Evolutionary conservation across 2,888 invertebrate genomes (phyloP), one percentile per base, ranked within the genome.

Genomic region (Elaeidobius kamerunicus): DNA sequence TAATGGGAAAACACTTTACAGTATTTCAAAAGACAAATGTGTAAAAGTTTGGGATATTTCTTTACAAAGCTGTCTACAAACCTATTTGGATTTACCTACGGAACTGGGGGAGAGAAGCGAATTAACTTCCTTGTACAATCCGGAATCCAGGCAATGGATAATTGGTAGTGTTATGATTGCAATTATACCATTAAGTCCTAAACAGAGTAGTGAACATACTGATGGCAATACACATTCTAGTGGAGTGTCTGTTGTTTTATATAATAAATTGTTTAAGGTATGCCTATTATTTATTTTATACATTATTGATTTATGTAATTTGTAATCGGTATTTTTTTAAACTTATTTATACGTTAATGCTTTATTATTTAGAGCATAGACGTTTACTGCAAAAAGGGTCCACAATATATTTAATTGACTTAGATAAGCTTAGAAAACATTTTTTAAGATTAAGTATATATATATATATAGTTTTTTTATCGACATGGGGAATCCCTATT

Each of bases 21-120:
- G 88, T 49, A 73, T 91, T 5, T 81, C 86, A 28, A 80, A 85
- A 52, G 85, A 86, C 64, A 84, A 84, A 64, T 77, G 75, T 60
- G 80, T 92, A 59, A 86, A 87, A 67, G 55, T 58, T 5, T 91
- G 89, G 87, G 85, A 88, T 65, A 76, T 87, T 17, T 74, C 78
- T 36, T 77, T 79, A 15, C 85, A 86, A 65, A 68, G 68, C 0
- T 83, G 88, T 64, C 65, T 88, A 17, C 87, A 88, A 79, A 85
- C 84, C 0, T 88, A 81, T 68, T 79, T 82, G 45, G 82, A 80
- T 59, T 70, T 88, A 12, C 82, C 83, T 1, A 64, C 78, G 4
- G 77, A 82, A 63, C 70, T 86, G 46, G 81, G 81, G 17, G 81
- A 82, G 62, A 77, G 81, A 58, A 77, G 77, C 1, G 78, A 80